Percentiles rank a stretch among this genome's conserved stretches.
phyloP scores from a whole-genome alignment of 2,113 vertebrate species.

The Pluvianellus socialis region DNA sequence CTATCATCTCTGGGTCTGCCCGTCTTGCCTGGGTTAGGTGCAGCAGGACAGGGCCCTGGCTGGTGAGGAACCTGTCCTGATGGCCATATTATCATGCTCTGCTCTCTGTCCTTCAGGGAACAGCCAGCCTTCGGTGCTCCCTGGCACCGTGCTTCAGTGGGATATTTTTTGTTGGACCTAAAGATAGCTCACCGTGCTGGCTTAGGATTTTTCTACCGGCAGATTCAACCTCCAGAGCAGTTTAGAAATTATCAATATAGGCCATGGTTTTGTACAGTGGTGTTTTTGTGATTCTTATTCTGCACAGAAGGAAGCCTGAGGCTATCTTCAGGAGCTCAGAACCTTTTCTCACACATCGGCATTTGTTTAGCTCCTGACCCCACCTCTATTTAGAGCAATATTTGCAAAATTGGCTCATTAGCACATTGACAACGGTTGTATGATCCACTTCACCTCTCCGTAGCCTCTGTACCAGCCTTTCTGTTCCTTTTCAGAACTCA shows the following conservation, averaged over 20 bases:
- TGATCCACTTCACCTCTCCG: background rate
- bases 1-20: background rate
- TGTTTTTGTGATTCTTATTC: background rate
- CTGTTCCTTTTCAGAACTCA: background rate
- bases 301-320: background rate
- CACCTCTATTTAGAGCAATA: background rate
- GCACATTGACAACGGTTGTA: background rate
- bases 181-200: background rate
- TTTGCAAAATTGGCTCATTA: background rate
- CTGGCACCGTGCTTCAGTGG: background rate
- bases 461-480: background rate
- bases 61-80: background rate
- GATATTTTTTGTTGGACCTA: background rate
- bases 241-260: background rate
- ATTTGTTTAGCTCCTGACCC: background rate
- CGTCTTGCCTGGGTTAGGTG: background rate
- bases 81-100: background rate
- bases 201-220: background rate
- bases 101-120: background rate
- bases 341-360: background rate
- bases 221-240: background rate
- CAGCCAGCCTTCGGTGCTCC: background rate
- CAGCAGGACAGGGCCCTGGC: fast-evolving
- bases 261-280: background rate
- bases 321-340: background rate